These are phyloP conservation scores for Lichenostomus cassidix DNA, from an alignment of 2,113 vertebrate species.

Conservation along the genomic window DNA sequence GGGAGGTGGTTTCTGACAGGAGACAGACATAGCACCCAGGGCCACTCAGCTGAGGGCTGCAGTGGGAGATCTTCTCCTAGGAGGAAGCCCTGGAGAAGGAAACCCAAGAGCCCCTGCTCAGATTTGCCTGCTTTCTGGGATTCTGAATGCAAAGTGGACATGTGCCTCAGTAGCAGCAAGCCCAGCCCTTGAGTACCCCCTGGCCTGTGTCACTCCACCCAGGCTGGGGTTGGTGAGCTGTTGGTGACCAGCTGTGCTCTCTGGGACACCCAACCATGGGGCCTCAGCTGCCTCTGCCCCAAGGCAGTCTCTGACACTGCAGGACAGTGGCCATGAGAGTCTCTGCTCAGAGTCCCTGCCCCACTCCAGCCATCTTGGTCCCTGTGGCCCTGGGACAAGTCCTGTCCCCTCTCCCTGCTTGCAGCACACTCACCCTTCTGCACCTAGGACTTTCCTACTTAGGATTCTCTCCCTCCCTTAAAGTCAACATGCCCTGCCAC, in stretches of 20 bases:
- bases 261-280: accelerated
- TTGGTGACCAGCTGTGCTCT: not conserved
- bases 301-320: not conserved
- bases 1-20: not conserved
- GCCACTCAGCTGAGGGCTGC: not conserved
- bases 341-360: not conserved
- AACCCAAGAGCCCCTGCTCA: not conserved
- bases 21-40: not conserved
- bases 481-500: not conserved
- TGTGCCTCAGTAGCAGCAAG: not conserved
- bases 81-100: not conserved
- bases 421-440: not conserved
- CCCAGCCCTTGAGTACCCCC: not conserved
- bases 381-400: not conserved
- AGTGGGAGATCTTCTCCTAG: not conserved
- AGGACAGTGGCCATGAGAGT: not conserved
- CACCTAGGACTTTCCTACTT: not conserved
- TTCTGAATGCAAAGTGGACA: not conserved
- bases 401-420: not conserved
- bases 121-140: not conserved
- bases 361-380: no score
- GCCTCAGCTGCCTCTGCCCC: not conserved
- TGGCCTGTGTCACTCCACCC: not conserved
- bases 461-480: not conserved
- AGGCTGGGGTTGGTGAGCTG: not conserved